Evolutionary conservation across 2,797 vertebrate genomes (phyloP).

Genomic region (Cryptoprocta ferox): DNA sequence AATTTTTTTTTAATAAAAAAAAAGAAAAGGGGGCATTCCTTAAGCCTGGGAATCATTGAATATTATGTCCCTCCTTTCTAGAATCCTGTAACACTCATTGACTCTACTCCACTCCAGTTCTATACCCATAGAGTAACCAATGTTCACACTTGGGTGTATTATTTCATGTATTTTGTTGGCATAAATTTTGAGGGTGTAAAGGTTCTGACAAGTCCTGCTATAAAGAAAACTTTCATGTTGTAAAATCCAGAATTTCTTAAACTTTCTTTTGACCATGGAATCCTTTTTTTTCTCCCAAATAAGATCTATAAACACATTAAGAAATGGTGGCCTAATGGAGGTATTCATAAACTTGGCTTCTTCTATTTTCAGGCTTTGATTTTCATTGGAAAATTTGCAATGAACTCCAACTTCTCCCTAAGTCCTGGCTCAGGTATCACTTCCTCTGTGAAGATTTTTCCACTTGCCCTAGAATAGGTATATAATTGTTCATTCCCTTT

Average conservation of each 20-base stretch:
- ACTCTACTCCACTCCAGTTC: background rate
- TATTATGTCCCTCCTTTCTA: background rate
- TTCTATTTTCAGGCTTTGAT: constrained; percentile 26
- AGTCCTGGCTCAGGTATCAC: background rate
- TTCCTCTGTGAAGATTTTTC: constrained; percentile 18
- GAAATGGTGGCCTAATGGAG: background rate
- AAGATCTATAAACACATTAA: background rate
- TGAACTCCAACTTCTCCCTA: background rate
- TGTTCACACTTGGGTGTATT: background rate
- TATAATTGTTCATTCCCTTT: background rate
- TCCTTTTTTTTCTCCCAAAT: background rate
- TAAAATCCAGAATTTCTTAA: constrained; percentile 33
- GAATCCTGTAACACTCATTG: background rate
- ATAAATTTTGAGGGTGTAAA: background rate
- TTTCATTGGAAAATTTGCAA: constrained; percentile 27
- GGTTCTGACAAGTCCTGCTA: background rate
- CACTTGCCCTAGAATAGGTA: background rate
- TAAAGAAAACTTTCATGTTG: constrained; percentile 18
- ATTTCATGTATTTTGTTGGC: background rate
- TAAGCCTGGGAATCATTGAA: background rate
- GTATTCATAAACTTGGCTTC: background rate
- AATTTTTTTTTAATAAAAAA: too few species aligned
- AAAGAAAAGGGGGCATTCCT: background rate
- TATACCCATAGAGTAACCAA: background rate
- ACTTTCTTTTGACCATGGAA: background rate